These are phyloP conservation scores for Seriola quinqueradiata DNA, from an alignment of 2,113 vertebrate species.

Conservation along the genomic window DNA sequence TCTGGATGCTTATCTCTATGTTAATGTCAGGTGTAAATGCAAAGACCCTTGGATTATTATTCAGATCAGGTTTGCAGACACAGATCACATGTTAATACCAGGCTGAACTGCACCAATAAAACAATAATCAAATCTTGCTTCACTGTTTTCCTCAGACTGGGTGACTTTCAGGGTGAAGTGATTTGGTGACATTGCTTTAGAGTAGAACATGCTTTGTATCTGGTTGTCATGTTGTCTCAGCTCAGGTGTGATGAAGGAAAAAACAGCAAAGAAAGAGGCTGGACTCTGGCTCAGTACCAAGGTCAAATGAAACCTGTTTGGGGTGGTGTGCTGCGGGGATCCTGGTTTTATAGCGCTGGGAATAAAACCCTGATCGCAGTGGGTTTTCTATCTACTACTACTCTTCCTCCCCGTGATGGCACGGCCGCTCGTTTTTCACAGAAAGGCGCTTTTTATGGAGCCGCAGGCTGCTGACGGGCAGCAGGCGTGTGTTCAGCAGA, in stretches of 20 bases:
- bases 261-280: conserved; percentile 6
- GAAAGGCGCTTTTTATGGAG: conserved; percentile 81
- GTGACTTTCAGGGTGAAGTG: background rate
- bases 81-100: background rate
- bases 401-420: conserved; percentile 49
- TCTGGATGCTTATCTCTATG: background rate
- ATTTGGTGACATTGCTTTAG: background rate
- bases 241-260: conserved; percentile 8
- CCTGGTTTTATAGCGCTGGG: conserved; percentile 71
- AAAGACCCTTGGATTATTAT: background rate
- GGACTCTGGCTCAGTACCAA: conserved; percentile 63
- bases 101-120: too few species aligned
- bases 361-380: conserved; percentile 68
- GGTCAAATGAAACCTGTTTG: conserved; percentile 66
- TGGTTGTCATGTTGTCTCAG: background rate
- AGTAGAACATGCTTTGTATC: background rate
- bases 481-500: conserved; percentile 78
- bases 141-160: background rate
- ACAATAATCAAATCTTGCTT: background rate
- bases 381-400: conserved; percentile 47
- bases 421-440: conserved; percentile 72
- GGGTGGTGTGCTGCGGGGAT: conserved; percentile 19
- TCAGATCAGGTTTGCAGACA: background rate
- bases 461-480: conserved; percentile 76
- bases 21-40: background rate